Percentiles rank a stretch among this genome's conserved stretches.
These are phyloP conservation scores for Apantesis nais DNA, from an alignment of 2,888 invertebrate genomes.

Conservation along the genomic window DNA sequence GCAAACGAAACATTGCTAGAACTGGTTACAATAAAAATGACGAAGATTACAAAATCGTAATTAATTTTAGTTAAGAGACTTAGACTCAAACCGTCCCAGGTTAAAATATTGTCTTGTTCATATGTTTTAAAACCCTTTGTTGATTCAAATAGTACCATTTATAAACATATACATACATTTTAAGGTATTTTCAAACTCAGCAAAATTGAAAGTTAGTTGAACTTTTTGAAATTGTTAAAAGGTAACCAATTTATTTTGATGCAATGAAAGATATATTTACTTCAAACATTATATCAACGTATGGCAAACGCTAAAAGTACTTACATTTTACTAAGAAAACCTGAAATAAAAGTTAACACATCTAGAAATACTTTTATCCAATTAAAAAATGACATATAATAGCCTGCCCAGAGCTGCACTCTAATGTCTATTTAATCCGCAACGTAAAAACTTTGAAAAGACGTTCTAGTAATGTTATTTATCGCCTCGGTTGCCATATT, in stretches of 20 bases:
- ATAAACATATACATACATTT: background rate
- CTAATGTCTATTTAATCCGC: background rate
- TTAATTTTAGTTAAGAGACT: background rate
- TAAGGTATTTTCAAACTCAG: background rate
- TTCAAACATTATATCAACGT: background rate
- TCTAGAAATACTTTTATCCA: background rate
- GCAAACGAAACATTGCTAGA: no score
- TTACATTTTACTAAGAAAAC: no score
- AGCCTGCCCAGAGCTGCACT: background rate
- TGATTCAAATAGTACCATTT: background rate
- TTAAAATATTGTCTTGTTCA: background rate
- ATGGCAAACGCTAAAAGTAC: no score
- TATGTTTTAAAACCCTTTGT: background rate
- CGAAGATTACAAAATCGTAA: no score
- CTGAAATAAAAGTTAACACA: background rate
- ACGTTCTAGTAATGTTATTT: conserved; percentile 48
- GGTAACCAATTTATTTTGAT: background rate
- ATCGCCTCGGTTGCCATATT: conserved; percentile 37
- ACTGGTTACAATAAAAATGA: no score
- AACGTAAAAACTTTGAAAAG: conserved; percentile 10
- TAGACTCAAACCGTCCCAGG: background rate
- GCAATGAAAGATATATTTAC: background rate
- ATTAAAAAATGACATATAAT: background rate
- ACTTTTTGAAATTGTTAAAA: background rate
- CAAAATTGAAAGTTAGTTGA: background rate